phyloP scores from a whole-genome alignment of 2,113 vertebrate genomes.

The Theristicus caerulescens region DNA sequence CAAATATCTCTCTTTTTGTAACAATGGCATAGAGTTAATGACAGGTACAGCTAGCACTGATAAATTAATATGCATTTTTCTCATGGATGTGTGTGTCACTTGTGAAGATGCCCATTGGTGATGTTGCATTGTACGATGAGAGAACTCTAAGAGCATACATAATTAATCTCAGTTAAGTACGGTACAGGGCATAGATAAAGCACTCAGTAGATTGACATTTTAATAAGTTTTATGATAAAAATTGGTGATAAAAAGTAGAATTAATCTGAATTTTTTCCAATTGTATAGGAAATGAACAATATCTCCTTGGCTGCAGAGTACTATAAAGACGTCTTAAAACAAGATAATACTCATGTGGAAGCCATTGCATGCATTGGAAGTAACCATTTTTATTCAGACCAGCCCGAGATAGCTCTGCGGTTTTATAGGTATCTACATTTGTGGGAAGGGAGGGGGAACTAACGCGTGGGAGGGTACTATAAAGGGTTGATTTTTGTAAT shows the following conservation, averaged over 20 bases:
- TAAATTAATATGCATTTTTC: neutral
- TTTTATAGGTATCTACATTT: slow-evolving; percentile 87
- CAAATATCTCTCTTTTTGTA: neutral
- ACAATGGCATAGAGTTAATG: neutral
- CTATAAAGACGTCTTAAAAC: slow-evolving; percentile 95
- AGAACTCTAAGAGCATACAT: neutral
- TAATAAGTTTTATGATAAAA: neutral
- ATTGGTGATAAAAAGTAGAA: neutral
- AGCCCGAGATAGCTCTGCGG: slow-evolving; percentile 92
- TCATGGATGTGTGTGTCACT: neutral
- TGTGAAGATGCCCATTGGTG: neutral
- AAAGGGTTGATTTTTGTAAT: neutral
- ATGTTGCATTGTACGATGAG: neutral
- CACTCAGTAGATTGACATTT: neutral
- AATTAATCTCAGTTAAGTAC: neutral
- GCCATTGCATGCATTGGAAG: slow-evolving; percentile 97
- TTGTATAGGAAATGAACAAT: slow-evolving; percentile 91
- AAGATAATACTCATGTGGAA: slow-evolving; percentile 95
- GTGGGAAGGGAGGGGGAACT: neutral
- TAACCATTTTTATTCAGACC: slow-evolving; percentile 96
- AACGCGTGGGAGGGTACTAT: neutral
- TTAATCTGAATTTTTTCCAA: neutral
- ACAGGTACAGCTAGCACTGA: neutral
- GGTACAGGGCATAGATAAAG: neutral
- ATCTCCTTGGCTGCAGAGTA: slow-evolving; percentile 87